These are phyloP conservation scores for Anodontia alba DNA, from an alignment of 2,888 invertebrate species.

Conservation along the genomic window DNA sequence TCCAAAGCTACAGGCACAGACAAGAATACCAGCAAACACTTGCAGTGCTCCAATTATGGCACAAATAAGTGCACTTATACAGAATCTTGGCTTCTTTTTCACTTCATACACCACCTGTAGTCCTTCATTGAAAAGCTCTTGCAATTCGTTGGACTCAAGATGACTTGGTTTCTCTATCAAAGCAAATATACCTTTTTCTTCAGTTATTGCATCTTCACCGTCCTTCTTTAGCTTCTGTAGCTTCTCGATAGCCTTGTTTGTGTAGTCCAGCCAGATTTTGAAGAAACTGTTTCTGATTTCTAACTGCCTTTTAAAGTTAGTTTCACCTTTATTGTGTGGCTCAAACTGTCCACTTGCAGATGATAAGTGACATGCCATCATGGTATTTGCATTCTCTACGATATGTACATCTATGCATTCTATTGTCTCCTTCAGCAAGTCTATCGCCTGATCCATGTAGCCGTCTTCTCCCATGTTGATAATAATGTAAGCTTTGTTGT, in stretches of 20 bases:
- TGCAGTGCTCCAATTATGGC: not conserved
- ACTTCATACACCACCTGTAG: slow-evolving; percentile 7
- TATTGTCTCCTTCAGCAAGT: not conserved
- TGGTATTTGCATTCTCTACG: slow-evolving; percentile 8
- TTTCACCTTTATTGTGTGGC: not conserved
- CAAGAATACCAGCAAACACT: slow-evolving; percentile 10
- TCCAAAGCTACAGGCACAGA: not conserved
- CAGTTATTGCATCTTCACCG: not conserved
- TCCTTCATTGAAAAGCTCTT: not conserved
- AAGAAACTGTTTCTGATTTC: slow-evolving; percentile 4
- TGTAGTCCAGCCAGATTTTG: slow-evolving; percentile 5
- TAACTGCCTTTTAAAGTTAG: not conserved
- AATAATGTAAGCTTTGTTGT: slow-evolving; percentile 3
- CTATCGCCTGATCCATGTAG: not conserved
- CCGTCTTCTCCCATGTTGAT: slow-evolving; percentile 1
- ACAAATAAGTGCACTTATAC: not conserved
- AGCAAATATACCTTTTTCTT: slow-evolving; percentile 14
- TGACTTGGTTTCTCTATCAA: slow-evolving; percentile 5
- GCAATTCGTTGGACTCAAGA: not conserved
- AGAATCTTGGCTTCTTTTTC: slow-evolving; percentile 8
- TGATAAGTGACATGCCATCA: slow-evolving; percentile 5
- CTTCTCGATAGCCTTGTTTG: not conserved
- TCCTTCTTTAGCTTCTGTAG: not conserved
- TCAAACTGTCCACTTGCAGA: not conserved
- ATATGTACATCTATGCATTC: not conserved